Conservation (phyloP, 2,797 vertebrate species). For the Enoplosus armatus region DNA sequence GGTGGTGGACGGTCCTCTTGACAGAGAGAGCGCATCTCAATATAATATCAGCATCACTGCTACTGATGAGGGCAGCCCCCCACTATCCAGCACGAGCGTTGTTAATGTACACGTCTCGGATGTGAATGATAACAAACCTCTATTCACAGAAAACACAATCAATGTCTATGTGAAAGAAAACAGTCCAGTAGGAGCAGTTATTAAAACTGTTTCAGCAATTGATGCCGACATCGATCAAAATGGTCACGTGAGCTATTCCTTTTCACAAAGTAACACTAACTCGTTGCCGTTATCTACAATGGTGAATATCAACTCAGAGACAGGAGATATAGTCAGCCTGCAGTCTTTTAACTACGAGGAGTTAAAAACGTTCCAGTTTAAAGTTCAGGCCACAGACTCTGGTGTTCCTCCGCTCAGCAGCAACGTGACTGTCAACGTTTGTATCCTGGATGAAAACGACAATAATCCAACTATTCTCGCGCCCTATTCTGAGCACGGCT, state of each 20-base stretch:
- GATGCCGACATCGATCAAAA: slow-evolving; percentile 87
- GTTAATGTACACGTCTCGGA: slow-evolving; percentile 87
- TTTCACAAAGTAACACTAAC: slow-evolving; percentile 55
- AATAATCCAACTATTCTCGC: slow-evolving; percentile 73
- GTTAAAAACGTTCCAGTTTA: slow-evolving; percentile 71
- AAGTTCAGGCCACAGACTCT: slow-evolving; percentile 75
- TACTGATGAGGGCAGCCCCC: slow-evolving; percentile 88
- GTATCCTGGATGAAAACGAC: slow-evolving; percentile 78
- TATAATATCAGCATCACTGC: slow-evolving; percentile 89
- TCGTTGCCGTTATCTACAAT: slow-evolving; percentile 30
- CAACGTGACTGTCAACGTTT: slow-evolving; percentile 72
- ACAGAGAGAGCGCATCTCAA: slow-evolving; percentile 84
- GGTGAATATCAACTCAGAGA: slow-evolving; percentile 61
- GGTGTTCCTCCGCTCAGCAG: slow-evolving; percentile 78
- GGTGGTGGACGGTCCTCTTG: slow-evolving; percentile 86
- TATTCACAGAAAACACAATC: slow-evolving; percentile 82
- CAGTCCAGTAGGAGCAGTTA: slow-evolving; percentile 79
- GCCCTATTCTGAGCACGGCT: too few relatives aligned
- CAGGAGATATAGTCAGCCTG: slow-evolving; percentile 58
- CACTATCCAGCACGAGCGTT: slow-evolving; percentile 83
- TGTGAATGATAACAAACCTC: slow-evolving; percentile 89
- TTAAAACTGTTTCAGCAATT: slow-evolving; percentile 74
- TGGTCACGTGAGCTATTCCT: slow-evolving; percentile 85
- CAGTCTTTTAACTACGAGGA: slow-evolving; percentile 73
- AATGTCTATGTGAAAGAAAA: slow-evolving; percentile 90